A percentile compares a stretch with the other conserved stretches of the same genome.
Conservation (phyloP, 2,888 invertebrate genomes). For the Dromius quadrimaculatus region DNA sequence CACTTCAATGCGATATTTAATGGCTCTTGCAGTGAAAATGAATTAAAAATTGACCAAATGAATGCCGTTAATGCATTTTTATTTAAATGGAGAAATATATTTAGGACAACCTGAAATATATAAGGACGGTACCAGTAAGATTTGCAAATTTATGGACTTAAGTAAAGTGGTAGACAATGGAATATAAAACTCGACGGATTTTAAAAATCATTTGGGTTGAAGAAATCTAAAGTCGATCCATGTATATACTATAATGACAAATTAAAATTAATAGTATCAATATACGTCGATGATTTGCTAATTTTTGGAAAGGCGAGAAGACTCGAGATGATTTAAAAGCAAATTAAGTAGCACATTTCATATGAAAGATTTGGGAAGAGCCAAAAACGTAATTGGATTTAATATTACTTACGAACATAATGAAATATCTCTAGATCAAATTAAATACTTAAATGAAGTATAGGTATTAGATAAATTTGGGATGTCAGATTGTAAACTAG, state of each 20-base stretch:
- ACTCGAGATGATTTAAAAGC: conserved; percentile 14
- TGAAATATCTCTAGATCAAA: conserved; percentile 39
- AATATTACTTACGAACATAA: conserved; percentile 54
- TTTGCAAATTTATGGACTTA: conserved; percentile 55
- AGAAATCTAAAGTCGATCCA: neutral
- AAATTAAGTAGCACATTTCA: conserved; percentile 21
- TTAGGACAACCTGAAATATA: conserved; percentile 55
- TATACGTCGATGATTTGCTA: conserved; percentile 8
- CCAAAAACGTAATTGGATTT: conserved; percentile 22
- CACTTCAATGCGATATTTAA: conserved; percentile 55
- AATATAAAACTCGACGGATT: conserved; percentile 50
- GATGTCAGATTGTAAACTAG: conserved; percentile 52
- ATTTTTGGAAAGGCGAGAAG: conserved; percentile 14
- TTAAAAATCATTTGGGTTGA: neutral
- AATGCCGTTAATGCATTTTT: conserved; percentile 59
- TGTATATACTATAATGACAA: neutral
- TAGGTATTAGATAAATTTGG: conserved; percentile 53
- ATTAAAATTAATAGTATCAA: neutral
- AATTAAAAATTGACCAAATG: conserved; percentile 56
- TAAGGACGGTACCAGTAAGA: conserved; percentile 31
- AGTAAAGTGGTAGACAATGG: conserved; percentile 53
- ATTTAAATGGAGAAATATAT: conserved; percentile 58
- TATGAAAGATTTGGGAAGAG: conserved; percentile 29
- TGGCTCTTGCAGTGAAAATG: conserved; percentile 56
- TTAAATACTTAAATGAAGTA: conserved; percentile 53